Base-by-base conservation (phyloP, 2,888 invertebrate species). In the Leptopilina drosophilae region DNA sequence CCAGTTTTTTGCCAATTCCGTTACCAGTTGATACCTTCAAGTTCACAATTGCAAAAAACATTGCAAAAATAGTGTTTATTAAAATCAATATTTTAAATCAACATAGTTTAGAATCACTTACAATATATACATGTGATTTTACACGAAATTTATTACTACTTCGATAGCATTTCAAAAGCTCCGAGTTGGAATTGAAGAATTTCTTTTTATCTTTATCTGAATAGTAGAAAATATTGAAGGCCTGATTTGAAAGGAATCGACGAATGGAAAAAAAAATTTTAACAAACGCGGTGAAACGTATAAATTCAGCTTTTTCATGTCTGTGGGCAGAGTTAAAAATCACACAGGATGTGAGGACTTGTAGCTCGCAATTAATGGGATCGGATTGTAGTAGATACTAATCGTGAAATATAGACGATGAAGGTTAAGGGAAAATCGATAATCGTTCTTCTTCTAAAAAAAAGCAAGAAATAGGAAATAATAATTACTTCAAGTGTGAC, bases 381-480 rank as follows among this genome's bases (percentile, higher is more conserved):
- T 73, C 56, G 56, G 73, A 73, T 73, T 73, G 73, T 73, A 33
- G 33, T 33, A n/a, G 73, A 73, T 73, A 56, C 33, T 73, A n/a
- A 73, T 73, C 73, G 33, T 73, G 33, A 73, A 73, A 56, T 73
- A 56, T 73, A 56, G 73, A 53, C 73, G 73, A 73, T 56, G 73
- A 53, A 73, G 73, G 33, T 73, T 26, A 26, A 26, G 33, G 14
- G 53, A 56, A 56, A 73, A 73, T 73, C 73, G 73, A 73, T 73
- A 73, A 73, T 56, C 73, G 26, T 33, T 56, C 53, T 73, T 56
- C 33, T 53, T n/a, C 33, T 56, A 73, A 33, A 56, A 56, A 73
- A 73, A 20, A 20, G 20, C 33, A 56, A 64, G 11, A 40, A 69
- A 14, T 53, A 73, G 33, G 9, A 73, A 49, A 73, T 56, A 53